Percentiles rank a stretch among this genome's conserved stretches.
Conservation (phyloP, 2,888 invertebrate genomes). For the Caenorhabditis sp. region DNA sequence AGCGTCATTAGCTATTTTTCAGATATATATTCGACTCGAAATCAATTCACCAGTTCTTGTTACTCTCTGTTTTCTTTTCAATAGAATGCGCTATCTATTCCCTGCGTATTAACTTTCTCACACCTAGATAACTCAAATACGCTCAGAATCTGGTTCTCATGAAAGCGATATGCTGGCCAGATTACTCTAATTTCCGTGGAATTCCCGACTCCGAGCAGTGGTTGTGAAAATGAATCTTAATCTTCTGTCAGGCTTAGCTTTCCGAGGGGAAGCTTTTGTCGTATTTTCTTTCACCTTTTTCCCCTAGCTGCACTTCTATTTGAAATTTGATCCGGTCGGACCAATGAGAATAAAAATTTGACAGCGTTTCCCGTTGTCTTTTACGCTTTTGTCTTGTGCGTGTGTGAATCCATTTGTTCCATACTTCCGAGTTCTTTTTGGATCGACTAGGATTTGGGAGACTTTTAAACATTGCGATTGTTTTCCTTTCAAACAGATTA, state of each 20-base stretch:
- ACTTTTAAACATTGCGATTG: too few species aligned
- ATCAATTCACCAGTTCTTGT: too few species aligned
- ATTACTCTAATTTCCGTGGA: not conserved
- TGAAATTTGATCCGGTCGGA: conserved; percentile 36
- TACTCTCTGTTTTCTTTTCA: too few species aligned
- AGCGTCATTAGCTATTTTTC: too few species aligned
- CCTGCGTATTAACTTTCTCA: too few species aligned
- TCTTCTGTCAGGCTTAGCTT: conserved; percentile 23
- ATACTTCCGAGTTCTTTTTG: not conserved
- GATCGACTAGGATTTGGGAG: too few species aligned
- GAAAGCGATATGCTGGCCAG: too few species aligned
- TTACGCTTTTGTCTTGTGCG: not conserved
- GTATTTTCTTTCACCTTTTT: conserved; percentile 47
- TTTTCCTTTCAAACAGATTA: too few species aligned
- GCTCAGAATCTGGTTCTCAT: too few species aligned
- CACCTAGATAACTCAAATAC: too few species aligned
- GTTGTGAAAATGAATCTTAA: conserved; percentile 23
- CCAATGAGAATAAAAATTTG: conserved; percentile 44
- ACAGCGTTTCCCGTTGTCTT: conserved; percentile 29
- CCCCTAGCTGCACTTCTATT: conserved; percentile 12
- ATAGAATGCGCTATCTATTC: too few species aligned
- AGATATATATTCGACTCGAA: too few species aligned
- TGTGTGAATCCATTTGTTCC: not conserved
- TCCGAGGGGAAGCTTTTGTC: conserved; percentile 22
- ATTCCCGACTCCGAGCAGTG: not conserved